phyloP scores from a whole-genome alignment of 2,113 vertebrate species.

The Percopsis transmontana region DNA sequence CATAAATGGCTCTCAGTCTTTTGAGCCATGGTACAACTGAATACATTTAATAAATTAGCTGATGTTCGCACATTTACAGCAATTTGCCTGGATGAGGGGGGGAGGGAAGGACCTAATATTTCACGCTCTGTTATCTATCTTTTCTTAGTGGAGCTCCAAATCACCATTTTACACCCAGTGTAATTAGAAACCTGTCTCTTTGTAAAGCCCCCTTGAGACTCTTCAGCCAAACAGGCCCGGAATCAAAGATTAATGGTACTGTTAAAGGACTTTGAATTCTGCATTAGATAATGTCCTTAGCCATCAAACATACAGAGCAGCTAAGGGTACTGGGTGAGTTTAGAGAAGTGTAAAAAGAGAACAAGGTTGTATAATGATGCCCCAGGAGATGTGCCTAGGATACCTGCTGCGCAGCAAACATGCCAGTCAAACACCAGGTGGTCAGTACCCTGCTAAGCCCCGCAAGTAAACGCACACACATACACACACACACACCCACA shows the following conservation, averaged over 20 bases:
- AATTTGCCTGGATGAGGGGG: not conserved
- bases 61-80: constrained; percentile 2
- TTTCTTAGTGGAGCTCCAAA: constrained; percentile 1
- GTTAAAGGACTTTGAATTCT: constrained; percentile 18
- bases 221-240: not conserved
- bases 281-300: constrained; percentile 23
- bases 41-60: constrained; percentile 7
- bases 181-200: constrained; percentile 13
- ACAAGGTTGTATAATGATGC: constrained; percentile 48
- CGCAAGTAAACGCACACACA: constrained; percentile 1
- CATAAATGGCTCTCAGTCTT: not conserved
- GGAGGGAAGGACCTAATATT: not conserved
- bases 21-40: not conserved
- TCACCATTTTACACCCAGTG: constrained; percentile 3
- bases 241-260: constrained; percentile 3
- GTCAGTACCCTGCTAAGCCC: constrained; percentile 48
- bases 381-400: constrained; percentile 38
- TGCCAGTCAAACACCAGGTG: constrained; percentile 63
- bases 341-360: constrained; percentile 28
- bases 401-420: constrained; percentile 51
- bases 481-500: constrained; percentile 24
- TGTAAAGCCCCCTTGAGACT: not conserved
- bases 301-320: constrained; percentile 27
- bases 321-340: constrained; percentile 19
- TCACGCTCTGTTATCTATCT: constrained; percentile 4